Conservation (phyloP, 2,888 invertebrate genomes). For the Rambutsinella grinnellia region DNA sequence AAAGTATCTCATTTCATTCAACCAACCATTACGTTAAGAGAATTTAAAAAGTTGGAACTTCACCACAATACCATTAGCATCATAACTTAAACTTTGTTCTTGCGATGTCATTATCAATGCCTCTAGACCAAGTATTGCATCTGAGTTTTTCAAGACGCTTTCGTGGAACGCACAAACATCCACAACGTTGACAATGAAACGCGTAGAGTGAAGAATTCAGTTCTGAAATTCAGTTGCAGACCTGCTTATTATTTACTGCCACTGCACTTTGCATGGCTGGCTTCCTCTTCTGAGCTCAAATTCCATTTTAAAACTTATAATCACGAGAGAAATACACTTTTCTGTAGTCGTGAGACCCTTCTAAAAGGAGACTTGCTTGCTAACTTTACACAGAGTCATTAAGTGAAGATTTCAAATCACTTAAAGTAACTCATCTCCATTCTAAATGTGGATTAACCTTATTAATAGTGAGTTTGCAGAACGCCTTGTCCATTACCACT, state of each 20-base stretch:
- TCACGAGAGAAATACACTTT: too few species aligned
- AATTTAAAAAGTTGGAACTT: neutral
- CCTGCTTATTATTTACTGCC: neutral
- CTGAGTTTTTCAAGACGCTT: constrained; percentile 18
- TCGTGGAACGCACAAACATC: constrained; percentile 25
- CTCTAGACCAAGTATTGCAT: constrained; percentile 7
- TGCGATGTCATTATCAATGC: neutral
- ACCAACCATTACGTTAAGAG: neutral
- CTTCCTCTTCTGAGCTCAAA: constrained; percentile 46
- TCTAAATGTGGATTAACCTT: neutral
- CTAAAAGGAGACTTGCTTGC: too few species aligned
- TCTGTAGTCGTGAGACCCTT: too few species aligned
- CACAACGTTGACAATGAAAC: neutral
- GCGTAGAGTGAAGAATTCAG: constrained; percentile 17
- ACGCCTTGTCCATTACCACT: neutral
- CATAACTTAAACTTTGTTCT: constrained; percentile 5
- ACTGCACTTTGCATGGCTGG: constrained; percentile 31
- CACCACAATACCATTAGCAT: neutral
- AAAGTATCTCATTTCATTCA: constrained; percentile 24
- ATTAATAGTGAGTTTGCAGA: too few species aligned
- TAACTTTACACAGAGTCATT: too few species aligned
- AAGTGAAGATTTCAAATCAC: too few species aligned
- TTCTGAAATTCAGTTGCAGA: constrained; percentile 3
- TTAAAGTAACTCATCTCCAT: neutral
- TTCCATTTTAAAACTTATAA: constrained; percentile 37